These are phyloP conservation scores for Zelleria hepariella DNA, from an alignment of 2,888 invertebrate genomes.

Conservation along the genomic window DNA sequence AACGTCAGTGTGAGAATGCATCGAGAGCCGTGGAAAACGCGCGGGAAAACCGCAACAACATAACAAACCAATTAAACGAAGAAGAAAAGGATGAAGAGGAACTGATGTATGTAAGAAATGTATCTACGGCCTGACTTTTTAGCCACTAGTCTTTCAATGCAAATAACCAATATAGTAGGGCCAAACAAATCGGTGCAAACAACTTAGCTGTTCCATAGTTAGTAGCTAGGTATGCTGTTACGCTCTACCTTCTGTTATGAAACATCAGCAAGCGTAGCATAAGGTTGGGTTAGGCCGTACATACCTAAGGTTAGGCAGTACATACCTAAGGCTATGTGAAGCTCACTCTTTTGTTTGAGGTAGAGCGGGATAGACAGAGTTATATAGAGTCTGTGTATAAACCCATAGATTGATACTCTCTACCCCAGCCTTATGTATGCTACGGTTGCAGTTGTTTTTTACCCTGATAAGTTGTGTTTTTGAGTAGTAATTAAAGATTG, in stretches of 20 bases:
- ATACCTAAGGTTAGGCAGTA: no score
- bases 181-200: background rate
- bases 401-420: no score
- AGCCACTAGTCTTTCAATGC: background rate
- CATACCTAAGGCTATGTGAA: no score
- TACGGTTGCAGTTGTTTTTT: background rate
- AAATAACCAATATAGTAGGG: background rate
- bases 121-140: background rate
- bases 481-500: background rate
- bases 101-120: slow-evolving; percentile 31
- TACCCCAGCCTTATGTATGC: background rate
- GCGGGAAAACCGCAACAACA: slow-evolving; percentile 21
- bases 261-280: no score
- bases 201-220: background rate
- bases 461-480: background rate
- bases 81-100: slow-evolving; percentile 29
- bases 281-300: no score
- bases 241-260: no score
- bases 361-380: no score
- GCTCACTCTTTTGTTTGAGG: no score
- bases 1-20: slow-evolving; percentile 37
- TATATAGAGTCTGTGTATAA: no score
- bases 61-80: slow-evolving; percentile 23
- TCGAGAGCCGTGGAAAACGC: slow-evolving; percentile 25
- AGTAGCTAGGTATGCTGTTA: no score